These are phyloP conservation scores for Cephus spinipes DNA, from an alignment of 2,888 invertebrate genomes.

Conservation along the genomic window DNA sequence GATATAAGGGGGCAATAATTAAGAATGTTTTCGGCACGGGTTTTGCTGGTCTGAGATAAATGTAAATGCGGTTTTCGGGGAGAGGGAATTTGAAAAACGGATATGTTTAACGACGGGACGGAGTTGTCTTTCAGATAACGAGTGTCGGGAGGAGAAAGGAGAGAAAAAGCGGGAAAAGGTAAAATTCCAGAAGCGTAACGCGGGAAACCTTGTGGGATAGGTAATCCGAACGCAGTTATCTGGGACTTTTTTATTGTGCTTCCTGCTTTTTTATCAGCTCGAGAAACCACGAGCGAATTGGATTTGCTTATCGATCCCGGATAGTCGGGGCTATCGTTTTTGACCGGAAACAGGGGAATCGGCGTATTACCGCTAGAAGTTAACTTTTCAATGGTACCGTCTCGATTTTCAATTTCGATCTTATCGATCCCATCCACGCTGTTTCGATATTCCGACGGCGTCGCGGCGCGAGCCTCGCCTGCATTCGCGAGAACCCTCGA, in stretches of 20 bases:
- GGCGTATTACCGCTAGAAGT: not conserved
- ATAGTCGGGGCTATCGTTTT: not conserved
- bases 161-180: not conserved
- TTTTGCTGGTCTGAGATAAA: not conserved
- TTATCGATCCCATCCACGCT: not conserved
- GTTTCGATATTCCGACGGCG: not conserved
- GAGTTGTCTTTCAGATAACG: not conserved
- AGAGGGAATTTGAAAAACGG: not conserved
- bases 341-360: not conserved
- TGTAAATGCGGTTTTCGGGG: not conserved
- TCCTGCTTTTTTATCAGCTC: not conserved
- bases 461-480: not conserved
- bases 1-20: not conserved
- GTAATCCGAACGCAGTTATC: not conserved
- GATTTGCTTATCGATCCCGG: not conserved
- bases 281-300: not conserved
- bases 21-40: not conserved
- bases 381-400: not conserved
- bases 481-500: not conserved
- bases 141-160: not conserved
- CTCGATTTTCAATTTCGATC: not conserved
- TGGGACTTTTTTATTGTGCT: not conserved
- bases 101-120: not conserved
- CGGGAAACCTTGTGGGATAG: not conserved
- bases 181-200: not conserved